Percentiles rank a stretch among this genome's conserved stretches.
Evolutionary conservation across 2,797 vertebrate species (phyloP).

Genomic region (Aplochiton taeniatus): DNA sequence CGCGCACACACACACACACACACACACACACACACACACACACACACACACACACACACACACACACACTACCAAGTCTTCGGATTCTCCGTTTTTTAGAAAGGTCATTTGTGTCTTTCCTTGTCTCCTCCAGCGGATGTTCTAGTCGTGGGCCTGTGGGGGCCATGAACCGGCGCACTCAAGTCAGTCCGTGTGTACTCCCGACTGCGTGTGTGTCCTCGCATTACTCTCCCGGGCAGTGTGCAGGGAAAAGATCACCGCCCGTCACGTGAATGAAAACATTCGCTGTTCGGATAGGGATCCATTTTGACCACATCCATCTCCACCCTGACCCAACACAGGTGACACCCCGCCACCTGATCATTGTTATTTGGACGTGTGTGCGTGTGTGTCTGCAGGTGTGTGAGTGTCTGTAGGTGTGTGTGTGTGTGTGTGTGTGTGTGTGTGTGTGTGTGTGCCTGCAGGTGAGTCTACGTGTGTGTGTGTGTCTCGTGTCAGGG

Average conservation of each 20-base stretch:
- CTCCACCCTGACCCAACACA: too few species aligned
- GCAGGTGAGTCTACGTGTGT: slow-evolving; percentile 4
- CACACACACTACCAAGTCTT: slow-evolving; percentile 34
- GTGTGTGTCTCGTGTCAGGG: background rate
- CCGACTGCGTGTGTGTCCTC: too few species aligned
- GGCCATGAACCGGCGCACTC: too few species aligned
- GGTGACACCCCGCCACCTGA: too few species aligned
- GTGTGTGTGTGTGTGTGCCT: background rate
- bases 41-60: slow-evolving; percentile 14
- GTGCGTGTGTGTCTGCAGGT: slow-evolving; percentile 1
- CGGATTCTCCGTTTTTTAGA: slow-evolving; percentile 62
- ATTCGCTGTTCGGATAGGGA: too few species aligned
- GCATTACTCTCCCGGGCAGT: too few species aligned
- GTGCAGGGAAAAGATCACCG: too few species aligned
- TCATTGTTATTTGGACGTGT: slow-evolving; percentile 44
- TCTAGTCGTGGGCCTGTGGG: too few species aligned
- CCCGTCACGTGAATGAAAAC: too few species aligned
- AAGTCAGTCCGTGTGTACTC: too few species aligned
- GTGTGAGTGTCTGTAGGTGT: background rate
- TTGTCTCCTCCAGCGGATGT: too few species aligned
- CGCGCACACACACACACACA: slow-evolving; percentile 6
- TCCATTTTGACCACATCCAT: too few species aligned
- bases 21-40: slow-evolving; percentile 13
- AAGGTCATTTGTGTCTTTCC: slow-evolving; percentile 68
- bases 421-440: slow-evolving; percentile 15